phyloP scores from a whole-genome alignment of 2,888 invertebrate species.

The Noctua fimbriata region DNA sequence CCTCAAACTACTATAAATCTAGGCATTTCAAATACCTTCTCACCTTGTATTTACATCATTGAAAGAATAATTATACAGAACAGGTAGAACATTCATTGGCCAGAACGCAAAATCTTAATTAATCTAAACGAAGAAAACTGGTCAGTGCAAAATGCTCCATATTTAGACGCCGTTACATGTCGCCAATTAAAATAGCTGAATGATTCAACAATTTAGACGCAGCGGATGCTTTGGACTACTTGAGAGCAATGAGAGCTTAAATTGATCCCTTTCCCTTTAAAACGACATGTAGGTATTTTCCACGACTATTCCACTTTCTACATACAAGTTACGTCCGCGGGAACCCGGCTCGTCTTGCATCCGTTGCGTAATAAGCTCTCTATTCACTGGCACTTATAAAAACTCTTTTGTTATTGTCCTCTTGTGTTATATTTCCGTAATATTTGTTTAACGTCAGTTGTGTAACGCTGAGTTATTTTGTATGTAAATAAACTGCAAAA shows the following conservation, averaged over 20 bases:
- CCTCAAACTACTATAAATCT: neutral
- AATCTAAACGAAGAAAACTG: conserved; percentile 24
- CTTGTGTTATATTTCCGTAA: conserved; percentile 59
- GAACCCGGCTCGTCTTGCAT: conserved; percentile 71
- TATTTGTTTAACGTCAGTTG: conserved; percentile 52
- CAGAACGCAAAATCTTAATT: conserved; percentile 14
- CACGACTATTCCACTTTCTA: conserved; percentile 75
- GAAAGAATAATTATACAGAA: neutral
- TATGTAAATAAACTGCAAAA: conserved; percentile 52
- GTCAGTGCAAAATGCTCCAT: conserved; percentile 38
- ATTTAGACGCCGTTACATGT: conserved; percentile 54
- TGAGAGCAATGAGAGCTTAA: conserved; percentile 56
- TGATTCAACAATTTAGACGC: conserved; percentile 50
- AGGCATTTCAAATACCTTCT: neutral
- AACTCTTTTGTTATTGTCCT: conserved; percentile 64
- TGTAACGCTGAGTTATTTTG: conserved; percentile 43
- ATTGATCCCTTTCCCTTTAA: conserved; percentile 73
- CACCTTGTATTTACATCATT: neutral
- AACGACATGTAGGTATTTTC: conserved; percentile 60
- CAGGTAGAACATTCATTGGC: neutral
- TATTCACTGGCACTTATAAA: conserved; percentile 57
- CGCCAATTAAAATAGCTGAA: conserved; percentile 64
- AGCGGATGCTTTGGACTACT: conserved; percentile 69
- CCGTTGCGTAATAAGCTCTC: conserved; percentile 74
- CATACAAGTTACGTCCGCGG: conserved; percentile 73